These are phyloP conservation scores for Porites divaricata DNA, from an alignment of 92 coral and sea anemone genomes.

Conservation along the genomic window DNA sequence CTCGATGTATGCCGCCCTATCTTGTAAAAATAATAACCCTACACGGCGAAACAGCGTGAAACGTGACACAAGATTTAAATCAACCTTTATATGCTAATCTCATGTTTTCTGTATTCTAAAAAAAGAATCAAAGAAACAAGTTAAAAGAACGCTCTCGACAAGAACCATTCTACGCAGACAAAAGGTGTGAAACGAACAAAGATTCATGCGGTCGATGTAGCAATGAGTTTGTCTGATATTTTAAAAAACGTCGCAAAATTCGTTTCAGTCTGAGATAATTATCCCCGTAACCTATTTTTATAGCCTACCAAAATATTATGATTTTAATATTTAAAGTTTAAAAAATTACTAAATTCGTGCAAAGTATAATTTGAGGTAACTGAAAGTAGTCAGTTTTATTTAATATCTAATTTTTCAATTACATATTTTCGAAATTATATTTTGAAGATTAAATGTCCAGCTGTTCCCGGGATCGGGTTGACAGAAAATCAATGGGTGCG, in stretches of 20 bases:
- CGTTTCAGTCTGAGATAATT: neutral
- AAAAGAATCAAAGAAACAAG: neutral
- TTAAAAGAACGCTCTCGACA: neutral
- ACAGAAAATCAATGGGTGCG: neutral
- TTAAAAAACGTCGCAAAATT: neutral
- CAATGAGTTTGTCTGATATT: neutral
- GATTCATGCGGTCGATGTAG: neutral
- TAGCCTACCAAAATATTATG: neutral
- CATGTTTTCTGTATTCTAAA: neutral
- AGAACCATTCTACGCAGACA: neutral
- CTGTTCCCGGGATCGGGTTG: neutral
- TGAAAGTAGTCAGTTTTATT: no score
- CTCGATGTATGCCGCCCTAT: neutral
- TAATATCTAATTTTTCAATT: neutral
- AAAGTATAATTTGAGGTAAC: no score
- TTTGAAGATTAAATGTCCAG: constrained; percentile 10
- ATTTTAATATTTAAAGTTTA: neutral
- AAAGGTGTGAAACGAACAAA: neutral
- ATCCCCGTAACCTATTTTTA: neutral
- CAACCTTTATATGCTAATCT: constrained; percentile 9
- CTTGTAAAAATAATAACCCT: neutral
- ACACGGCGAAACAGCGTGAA: neutral
- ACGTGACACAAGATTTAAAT: constrained; percentile 38
- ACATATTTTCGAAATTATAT: neutral
- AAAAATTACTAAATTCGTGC: neutral